phyloP scores from a whole-genome alignment of 2,888 invertebrate genomes.

The Hyalella azteca region DNA sequence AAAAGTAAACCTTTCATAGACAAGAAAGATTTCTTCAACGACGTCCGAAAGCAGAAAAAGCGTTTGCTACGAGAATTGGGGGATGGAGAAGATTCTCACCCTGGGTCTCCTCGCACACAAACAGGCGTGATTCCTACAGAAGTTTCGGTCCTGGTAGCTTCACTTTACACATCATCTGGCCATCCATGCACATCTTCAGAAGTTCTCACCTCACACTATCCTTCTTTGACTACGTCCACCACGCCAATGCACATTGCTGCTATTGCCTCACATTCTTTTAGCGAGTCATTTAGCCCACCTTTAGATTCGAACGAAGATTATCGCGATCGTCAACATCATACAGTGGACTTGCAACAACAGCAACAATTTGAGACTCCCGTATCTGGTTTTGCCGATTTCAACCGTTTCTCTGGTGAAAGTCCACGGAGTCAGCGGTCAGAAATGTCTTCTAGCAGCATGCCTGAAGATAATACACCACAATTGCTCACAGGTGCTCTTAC shows the following conservation, averaged over 20 bases:
- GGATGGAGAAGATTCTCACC: constrained; percentile 56
- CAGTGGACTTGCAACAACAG: constrained; percentile 45
- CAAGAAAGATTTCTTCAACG: constrained; percentile 95
- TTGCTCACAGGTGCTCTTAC: constrained; percentile 71
- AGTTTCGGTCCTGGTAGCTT: constrained; percentile 57
- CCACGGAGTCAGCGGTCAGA: constrained; percentile 58
- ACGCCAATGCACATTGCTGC: constrained; percentile 60
- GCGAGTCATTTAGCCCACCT: constrained; percentile 55
- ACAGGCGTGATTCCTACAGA: constrained; percentile 57
- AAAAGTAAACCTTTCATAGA: constrained; percentile 91
- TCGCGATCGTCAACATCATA: constrained; percentile 38
- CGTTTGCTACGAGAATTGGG: constrained; percentile 85
- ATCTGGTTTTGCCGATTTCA: constrained; percentile 55
- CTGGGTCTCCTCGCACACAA: constrained; percentile 53
- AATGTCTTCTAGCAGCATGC: constrained; percentile 51
- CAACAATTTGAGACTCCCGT: constrained; percentile 41
- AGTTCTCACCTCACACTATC: constrained; percentile 31
- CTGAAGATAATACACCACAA: constrained; percentile 53
- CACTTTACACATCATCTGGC: constrained; percentile 53
- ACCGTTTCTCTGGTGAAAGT: constrained; percentile 51
- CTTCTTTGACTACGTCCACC: constrained; percentile 61
- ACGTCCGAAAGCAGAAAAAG: constrained; percentile 86
- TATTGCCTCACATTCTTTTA: constrained; percentile 59
- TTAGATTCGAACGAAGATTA: constrained; percentile 48
- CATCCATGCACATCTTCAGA: constrained; percentile 46